Percentiles rank a stretch among this genome's conserved stretches.
Conservation (phyloP, 2,113 vertebrate genomes). For the Grus americana region DNA sequence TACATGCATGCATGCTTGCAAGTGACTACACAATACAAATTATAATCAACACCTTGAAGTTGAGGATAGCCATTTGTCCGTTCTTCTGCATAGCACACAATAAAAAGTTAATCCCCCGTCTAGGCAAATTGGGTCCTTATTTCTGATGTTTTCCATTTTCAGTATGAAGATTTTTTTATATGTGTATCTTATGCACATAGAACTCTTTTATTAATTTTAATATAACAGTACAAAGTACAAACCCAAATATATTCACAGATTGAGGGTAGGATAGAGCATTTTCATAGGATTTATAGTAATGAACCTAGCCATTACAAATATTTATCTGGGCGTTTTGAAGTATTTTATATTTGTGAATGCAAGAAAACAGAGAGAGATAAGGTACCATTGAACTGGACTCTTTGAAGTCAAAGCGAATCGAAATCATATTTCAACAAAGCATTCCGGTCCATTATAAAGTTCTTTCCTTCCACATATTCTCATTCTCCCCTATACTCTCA, state of each 20-base stretch:
- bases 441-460: not conserved
- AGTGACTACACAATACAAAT: not conserved
- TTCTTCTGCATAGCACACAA: not conserved
- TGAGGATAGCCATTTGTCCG: not conserved
- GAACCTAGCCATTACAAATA: not conserved
- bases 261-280: not conserved
- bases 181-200: not conserved
- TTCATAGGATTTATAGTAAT: not conserved
- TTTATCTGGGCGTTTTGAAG: not conserved
- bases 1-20: not conserved
- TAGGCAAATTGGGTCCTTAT: not conserved
- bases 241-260: not conserved
- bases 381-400: not conserved
- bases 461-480: not conserved
- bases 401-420: not conserved
- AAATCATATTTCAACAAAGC: not conserved
- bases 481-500: not conserved
- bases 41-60: not conserved
- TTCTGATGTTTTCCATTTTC: not conserved
- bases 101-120: not conserved
- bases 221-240: not conserved
- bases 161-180: not conserved
- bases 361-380: not conserved
- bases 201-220: not conserved
- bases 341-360: not conserved